phyloP scores from a whole-genome alignment of 1,140 invertebrate genomes.

The Doryteuthis pealeii region DNA sequence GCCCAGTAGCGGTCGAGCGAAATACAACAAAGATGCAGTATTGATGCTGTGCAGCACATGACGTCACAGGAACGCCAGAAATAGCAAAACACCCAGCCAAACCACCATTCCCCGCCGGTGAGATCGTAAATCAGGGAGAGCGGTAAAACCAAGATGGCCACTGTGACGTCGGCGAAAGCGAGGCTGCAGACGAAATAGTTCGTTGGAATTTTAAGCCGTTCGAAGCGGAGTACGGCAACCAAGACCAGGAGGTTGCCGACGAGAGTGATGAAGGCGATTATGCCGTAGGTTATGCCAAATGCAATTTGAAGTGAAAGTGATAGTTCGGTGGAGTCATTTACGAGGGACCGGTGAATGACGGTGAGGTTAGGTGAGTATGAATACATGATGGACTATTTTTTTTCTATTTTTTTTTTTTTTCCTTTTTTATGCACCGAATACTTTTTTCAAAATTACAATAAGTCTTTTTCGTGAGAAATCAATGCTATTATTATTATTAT shows the following conservation, averaged over 20 bases:
- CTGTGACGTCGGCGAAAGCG: constrained; percentile 87
- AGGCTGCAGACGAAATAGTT: constrained; percentile 93
- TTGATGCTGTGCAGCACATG: constrained; percentile 63
- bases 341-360: no score
- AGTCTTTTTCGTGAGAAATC: no score
- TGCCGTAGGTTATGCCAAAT: constrained; percentile 52
- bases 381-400: no score
- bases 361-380: no score
- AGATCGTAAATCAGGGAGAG: constrained; percentile 42
- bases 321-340: neutral
- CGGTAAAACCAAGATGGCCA: constrained; percentile 66
- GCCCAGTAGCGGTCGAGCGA: constrained; percentile 63
- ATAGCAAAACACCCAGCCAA: constrained; percentile 59
- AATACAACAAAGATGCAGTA: constrained; percentile 64
- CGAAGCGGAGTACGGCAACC: constrained; percentile 82
- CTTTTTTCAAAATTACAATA: no score
- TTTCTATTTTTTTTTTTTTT: no score
- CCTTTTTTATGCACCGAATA: no score
- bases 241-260: constrained; percentile 80
- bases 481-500: no score
- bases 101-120: constrained; percentile 49
- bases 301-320: constrained; percentile 17
- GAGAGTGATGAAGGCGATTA: constrained; percentile 74
- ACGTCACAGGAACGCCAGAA: constrained; percentile 63
- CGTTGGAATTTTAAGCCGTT: constrained; percentile 82